These are phyloP conservation scores for Ctenosaura bakeri DNA, from an alignment of 2,797 vertebrate genomes.

Conservation along the genomic window DNA sequence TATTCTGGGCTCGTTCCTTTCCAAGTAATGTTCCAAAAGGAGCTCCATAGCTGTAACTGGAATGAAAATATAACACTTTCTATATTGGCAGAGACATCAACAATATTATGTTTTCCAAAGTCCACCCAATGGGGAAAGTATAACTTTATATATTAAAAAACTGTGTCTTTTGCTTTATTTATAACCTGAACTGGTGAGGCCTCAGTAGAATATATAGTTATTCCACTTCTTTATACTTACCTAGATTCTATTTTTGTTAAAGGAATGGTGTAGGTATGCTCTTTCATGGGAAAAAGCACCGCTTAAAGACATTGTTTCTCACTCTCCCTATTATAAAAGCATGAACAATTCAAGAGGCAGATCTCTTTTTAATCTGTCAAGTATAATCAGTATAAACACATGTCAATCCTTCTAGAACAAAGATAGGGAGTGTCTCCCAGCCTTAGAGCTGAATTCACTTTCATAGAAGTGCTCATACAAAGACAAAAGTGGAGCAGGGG, in stretches of 20 bases:
- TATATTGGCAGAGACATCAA: not conserved
- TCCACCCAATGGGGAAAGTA: not conserved
- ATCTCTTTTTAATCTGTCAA: not conserved
- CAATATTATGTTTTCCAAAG: not conserved
- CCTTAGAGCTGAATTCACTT: too few species aligned
- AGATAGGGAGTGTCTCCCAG: too few species aligned
- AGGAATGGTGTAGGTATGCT: not conserved
- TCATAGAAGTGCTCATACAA: too few species aligned
- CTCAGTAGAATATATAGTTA: constrained; percentile 2
- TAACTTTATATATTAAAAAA: not conserved
- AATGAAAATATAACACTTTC: constrained; percentile 17
- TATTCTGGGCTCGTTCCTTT: not conserved
- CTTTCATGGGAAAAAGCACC: not conserved
- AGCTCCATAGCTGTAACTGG: not conserved
- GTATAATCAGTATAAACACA: not conserved
- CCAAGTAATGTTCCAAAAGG: not conserved
- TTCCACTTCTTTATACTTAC: not conserved
- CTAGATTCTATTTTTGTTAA: not conserved
- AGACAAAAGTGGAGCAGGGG: too few species aligned
- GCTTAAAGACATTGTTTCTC: not conserved
- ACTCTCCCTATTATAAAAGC: accelerated
- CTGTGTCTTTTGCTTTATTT: not conserved
- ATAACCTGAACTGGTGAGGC: accelerated
- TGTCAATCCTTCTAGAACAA: not conserved
- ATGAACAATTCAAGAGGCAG: not conserved